Evolutionary conservation across 1,140 invertebrate genomes (phyloP), one percentile per base, ranked within the genome.

Genomic region (Vanessa atalanta): DNA sequence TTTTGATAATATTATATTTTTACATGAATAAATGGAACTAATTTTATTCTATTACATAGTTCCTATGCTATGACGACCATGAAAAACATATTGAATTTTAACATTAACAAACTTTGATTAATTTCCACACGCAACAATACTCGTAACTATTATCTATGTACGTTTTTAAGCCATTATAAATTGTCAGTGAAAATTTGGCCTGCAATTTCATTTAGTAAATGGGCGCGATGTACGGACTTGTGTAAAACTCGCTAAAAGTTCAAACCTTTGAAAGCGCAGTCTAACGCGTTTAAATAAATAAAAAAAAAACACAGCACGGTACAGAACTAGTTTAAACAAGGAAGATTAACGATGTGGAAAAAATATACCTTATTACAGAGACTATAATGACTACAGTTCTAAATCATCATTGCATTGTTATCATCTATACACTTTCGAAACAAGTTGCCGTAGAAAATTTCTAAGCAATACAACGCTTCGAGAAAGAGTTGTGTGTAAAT

Each of bases 221-320:
- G 53, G 53, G 3, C 16, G 53, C 53, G 0, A 26, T 23, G 12
- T 57, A 57, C 23, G 20, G 53, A 7, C 53, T 57, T 57, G 53
- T 57, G 20, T 23, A 57, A 57, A 57, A 57, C 53, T 57, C 53
- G 53, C 53, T 57, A 57, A 23, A 57, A 57, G 53, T 57, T 20
- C 53, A 57, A 57, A 57, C 53, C 53, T 57, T 23, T 57, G 53
- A 57, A 53, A 57, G 53, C 53, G 53, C 53, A 57, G 16, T 57
- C 53, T 57, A 23, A 57, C 20, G 53, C 53, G 53, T 57, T 57
- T 57, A 57, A 57, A 57, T 57, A 57, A 57, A 57, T 16, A 16
- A 57, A 57, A 23, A 55, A 55, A 57, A 23, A 26, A 55, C 53
- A 57, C 53, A 43, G 37, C 7, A 9, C 37, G 7, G 9, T 57